phyloP scores from a whole-genome alignment of 2,888 invertebrate species.

The Ochlodes sylvanus region DNA sequence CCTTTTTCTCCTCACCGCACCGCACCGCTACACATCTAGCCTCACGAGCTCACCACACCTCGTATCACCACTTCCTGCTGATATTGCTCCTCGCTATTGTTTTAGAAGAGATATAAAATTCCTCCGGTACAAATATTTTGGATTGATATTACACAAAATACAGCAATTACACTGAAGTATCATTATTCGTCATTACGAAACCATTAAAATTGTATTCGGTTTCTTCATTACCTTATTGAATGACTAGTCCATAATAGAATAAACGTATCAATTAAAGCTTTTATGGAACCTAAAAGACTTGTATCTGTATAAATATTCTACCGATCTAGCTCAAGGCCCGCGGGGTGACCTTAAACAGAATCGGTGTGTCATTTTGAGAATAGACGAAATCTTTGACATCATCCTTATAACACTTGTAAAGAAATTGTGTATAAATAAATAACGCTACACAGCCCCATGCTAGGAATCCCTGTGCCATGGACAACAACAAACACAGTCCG shows the following conservation, averaged over 20 bases:
- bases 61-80: no score
- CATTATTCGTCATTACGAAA: background rate
- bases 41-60: no score
- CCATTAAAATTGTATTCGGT: background rate
- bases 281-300: constrained; percentile 5
- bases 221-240: constrained; percentile 6
- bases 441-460: no score
- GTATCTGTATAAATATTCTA: background rate
- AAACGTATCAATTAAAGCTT: constrained; percentile 1
- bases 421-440: no score
- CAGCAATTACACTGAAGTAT: background rate
- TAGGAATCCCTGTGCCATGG: no score
- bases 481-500: no score
- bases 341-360: background rate
- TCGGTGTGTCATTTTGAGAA: background rate
- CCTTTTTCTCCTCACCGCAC: no score
- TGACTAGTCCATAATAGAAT: background rate
- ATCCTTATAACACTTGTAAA: background rate
- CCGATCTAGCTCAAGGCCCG: background rate
- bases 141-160: background rate
- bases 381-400: background rate
- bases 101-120: no score
- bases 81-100: no score
- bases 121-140: no score
- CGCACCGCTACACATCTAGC: no score